phyloP scores from a whole-genome alignment of 2,888 invertebrate species.

The Cephus nigrinus region DNA sequence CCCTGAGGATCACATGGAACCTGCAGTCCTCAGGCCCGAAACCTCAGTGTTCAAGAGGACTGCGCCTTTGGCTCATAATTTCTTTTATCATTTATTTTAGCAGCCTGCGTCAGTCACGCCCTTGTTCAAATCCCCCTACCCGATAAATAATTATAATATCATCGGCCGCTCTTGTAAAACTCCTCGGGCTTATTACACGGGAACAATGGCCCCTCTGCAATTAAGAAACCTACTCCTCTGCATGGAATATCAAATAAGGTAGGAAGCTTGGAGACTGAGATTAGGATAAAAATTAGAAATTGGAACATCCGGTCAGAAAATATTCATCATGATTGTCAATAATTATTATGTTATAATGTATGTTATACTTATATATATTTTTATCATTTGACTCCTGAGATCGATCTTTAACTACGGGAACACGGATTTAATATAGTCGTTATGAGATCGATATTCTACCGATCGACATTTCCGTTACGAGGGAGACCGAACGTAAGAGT shows the following conservation, averaged over 20 bases:
- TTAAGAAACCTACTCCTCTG: slow-evolving; percentile 22
- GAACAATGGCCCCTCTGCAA: slow-evolving; percentile 35
- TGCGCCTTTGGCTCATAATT: slow-evolving; percentile 23
- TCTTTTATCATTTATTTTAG: slow-evolving; percentile 31
- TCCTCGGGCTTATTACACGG: slow-evolving; percentile 27
- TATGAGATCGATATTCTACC: not conserved
- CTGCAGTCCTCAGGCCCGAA: not conserved
- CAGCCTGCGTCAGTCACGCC: slow-evolving; percentile 38
- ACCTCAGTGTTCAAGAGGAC: slow-evolving; percentile 1
- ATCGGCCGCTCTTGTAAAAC: slow-evolving; percentile 31
- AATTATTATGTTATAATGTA: not conserved
- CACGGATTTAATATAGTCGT: not conserved
- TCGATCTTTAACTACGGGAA: not conserved
- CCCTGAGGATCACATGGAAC: not conserved
- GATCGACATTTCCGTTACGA: not conserved
- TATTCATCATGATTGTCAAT: not conserved
- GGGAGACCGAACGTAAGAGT: not conserved
- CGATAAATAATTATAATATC: slow-evolving; percentile 46
- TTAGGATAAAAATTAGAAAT: not conserved
- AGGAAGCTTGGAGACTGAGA: not conserved
- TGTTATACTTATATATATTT: not conserved
- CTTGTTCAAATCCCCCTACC: slow-evolving; percentile 38
- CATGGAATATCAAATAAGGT: not conserved
- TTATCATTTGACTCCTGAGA: not conserved
- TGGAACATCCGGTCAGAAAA: not conserved